Conservation (phyloP, 2,888 invertebrate genomes). For the Pyrrhosoma nymphula region DNA sequence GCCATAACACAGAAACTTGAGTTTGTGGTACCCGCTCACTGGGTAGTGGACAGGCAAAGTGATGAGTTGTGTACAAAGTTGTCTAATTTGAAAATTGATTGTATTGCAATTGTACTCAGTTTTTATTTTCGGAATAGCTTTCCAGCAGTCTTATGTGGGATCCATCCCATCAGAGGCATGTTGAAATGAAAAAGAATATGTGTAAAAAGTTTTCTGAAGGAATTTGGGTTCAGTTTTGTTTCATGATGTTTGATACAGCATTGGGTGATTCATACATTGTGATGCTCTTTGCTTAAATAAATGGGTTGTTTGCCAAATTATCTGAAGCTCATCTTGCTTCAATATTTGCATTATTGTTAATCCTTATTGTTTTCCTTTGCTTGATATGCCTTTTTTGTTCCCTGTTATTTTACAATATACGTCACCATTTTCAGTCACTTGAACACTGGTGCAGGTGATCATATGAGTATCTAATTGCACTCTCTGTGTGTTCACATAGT, state of each 20-base stretch:
- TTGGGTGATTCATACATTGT: neutral
- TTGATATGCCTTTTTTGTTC: neutral
- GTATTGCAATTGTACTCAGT: too few species aligned
- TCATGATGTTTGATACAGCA: neutral
- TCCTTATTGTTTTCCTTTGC: neutral
- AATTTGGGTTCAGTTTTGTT: neutral
- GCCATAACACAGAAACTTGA: too few species aligned
- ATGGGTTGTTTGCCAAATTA: neutral
- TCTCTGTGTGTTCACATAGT: conserved; percentile 5
- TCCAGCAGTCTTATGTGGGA: neutral
- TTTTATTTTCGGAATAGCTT: too few species aligned
- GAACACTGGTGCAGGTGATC: neutral
- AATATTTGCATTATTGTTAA: neutral
- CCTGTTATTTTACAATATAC: neutral
- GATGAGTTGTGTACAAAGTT: too few species aligned
- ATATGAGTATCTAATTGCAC: neutral
- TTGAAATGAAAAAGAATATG: neutral
- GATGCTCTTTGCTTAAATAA: neutral
- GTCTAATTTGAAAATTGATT: too few species aligned
- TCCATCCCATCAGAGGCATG: neutral
- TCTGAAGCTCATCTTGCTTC: neutral
- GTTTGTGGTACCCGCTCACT: too few species aligned
- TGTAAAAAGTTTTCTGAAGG: neutral
- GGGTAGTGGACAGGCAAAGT: too few species aligned
- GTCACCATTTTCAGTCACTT: neutral